Conservation (phyloP, 2,888 invertebrate species). For the Mayetiola destructor region DNA sequence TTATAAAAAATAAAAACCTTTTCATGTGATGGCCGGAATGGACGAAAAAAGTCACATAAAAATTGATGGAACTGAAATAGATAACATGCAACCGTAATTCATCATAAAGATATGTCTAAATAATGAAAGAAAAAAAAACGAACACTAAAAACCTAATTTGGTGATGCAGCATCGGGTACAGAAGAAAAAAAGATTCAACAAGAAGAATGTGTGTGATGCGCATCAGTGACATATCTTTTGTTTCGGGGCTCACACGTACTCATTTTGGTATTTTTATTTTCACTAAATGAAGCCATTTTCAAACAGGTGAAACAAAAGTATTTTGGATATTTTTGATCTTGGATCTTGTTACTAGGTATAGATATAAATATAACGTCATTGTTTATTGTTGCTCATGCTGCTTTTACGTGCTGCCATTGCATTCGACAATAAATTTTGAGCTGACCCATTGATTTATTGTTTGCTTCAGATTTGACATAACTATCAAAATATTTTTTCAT, state of each 20-base stretch:
- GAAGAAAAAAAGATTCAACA: too few species aligned
- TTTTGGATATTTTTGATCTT: neutral
- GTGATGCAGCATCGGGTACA: neutral
- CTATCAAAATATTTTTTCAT: slow-evolving; percentile 5
- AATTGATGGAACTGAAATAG: neutral
- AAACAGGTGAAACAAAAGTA: neutral
- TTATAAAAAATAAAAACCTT: too few species aligned
- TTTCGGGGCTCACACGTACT: neutral
- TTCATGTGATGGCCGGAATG: too few species aligned
- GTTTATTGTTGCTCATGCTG: too few species aligned
- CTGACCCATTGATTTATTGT: slow-evolving; percentile 9
- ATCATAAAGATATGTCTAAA: neutral
- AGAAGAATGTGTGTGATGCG: too few species aligned
- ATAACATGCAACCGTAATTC: slow-evolving; percentile 9
- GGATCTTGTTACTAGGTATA: too few species aligned
- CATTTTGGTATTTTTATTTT: neutral
- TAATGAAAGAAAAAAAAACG: neutral
- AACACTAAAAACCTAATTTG: neutral
- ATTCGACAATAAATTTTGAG: neutral
- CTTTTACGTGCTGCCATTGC: too few species aligned
- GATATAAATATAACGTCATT: too few species aligned
- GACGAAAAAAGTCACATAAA: neutral
- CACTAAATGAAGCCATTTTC: neutral
- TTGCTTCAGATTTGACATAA: neutral
- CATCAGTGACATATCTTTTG: too few species aligned